phyloP scores from a whole-genome alignment of 2,113 vertebrate genomes.

The Dipodomys spectabilis region DNA sequence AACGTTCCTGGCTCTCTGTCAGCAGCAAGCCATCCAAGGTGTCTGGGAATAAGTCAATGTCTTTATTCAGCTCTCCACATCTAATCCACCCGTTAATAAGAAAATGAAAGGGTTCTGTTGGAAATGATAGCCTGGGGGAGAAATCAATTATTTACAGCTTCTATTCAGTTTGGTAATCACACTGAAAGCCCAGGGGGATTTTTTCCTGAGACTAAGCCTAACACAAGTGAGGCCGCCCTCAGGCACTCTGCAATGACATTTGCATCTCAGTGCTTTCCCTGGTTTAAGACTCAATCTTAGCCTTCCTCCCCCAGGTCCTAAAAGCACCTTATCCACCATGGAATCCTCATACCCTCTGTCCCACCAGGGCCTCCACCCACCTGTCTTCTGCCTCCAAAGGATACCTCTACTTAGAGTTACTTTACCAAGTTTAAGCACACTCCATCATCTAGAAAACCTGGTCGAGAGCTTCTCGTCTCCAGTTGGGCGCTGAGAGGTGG shows the following conservation, averaged over 20 bases:
- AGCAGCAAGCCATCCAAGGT: not conserved
- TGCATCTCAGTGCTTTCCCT: too few relatives aligned
- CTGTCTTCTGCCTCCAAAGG: not conserved
- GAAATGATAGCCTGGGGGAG: not conserved
- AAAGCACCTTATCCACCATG: too few relatives aligned
- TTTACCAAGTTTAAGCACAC: not conserved
- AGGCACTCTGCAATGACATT: not conserved
- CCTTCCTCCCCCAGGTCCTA: too few relatives aligned
- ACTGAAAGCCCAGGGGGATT: not conserved
- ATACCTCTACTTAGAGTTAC: not conserved
- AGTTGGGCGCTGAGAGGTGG: not conserved
- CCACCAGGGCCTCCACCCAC: not conserved
- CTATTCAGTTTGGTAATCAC: not conserved
- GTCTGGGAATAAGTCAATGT: not conserved
- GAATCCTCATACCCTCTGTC: not conserved
- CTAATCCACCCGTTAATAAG: conserved; percentile 9
- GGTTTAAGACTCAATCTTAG: not conserved
- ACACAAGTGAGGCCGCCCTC: not conserved
- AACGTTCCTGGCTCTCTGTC: not conserved
- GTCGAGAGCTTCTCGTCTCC: not conserved
- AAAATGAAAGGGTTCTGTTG: conserved; percentile 12
- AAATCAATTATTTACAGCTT: conserved; percentile 48
- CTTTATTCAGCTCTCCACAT: not conserved
- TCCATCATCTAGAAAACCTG: not conserved
- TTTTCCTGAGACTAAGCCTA: not conserved